phyloP scores from a whole-genome alignment of 53 echinoderm and acorn worm species.

The Hippasteria phrygiana region DNA sequence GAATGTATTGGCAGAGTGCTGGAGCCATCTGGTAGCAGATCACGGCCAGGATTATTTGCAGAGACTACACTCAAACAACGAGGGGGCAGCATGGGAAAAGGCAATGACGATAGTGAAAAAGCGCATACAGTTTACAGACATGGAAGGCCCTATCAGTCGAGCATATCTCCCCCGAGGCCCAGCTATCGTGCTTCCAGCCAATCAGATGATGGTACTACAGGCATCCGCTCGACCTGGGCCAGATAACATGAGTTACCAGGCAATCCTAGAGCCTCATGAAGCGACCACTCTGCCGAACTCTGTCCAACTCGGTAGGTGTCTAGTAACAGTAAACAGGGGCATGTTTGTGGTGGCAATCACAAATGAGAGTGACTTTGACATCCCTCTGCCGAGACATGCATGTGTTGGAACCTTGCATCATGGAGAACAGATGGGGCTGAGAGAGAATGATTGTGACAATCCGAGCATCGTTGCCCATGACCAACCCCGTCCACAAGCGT shows the following conservation, averaged over 20 bases:
- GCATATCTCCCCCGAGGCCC: neutral
- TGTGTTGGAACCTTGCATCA: neutral
- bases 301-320: neutral
- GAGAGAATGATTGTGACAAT: no score
- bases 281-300: neutral
- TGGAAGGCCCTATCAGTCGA: neutral
- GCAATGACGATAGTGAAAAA: neutral
- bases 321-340: neutral
- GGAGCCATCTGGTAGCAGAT: neutral
- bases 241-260: neutral
- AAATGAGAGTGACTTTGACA: neutral
- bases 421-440: no score
- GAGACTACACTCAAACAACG: neutral
- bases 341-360: neutral
- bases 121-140: neutral
- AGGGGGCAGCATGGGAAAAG: constrained; percentile 18
- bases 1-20: constrained; percentile 44
- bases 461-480: no score
- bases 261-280: constrained; percentile 21
- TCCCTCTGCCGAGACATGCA: neutral
- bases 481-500: no score
- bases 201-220: neutral
- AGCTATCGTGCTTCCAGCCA: constrained; percentile 2
- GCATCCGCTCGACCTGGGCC: neutral
- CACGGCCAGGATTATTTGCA: neutral